Conservation (phyloP, 2,113 vertebrate species). For the Crotalus horridus region DNA sequence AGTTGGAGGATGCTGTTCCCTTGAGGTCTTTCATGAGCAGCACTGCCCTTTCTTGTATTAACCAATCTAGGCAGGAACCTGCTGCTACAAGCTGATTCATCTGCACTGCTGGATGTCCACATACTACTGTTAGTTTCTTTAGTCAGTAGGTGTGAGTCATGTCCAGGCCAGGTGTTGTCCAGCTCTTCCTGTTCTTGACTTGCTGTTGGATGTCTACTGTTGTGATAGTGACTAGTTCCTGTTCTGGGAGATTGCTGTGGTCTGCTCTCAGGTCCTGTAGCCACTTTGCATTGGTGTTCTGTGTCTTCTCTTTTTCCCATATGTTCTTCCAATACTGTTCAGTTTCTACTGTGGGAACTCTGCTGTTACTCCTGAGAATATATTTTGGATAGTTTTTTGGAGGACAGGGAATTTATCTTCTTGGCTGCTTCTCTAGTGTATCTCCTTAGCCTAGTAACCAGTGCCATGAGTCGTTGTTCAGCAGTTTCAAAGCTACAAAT, state of each 20-base stretch:
- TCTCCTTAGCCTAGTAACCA: not conserved
- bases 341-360: not conserved
- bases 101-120: not conserved
- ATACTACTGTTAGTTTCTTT: not conserved
- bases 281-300: not conserved
- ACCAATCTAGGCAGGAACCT: not conserved
- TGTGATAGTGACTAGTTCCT: not conserved
- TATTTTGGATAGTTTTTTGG: not conserved
- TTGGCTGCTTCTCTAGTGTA: not conserved
- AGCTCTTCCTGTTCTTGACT: not conserved
- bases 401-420: not conserved
- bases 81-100: not conserved
- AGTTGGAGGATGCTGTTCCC: not conserved
- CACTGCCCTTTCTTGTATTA: not conserved
- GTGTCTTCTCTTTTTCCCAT: not conserved
- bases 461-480: not conserved
- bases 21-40: not conserved
- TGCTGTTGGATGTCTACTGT: not conserved
- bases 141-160: not conserved
- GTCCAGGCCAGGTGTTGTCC: not conserved
- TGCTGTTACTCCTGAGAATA: not conserved
- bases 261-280: not conserved
- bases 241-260: not conserved
- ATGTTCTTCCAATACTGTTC: not conserved
- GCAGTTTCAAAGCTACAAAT: not conserved